A percentile compares a stretch with the other conserved stretches of the same genome.
These are phyloP conservation scores for Halcyon senegalensis DNA, from an alignment of 2,113 vertebrate species.

Conservation along the genomic window DNA sequence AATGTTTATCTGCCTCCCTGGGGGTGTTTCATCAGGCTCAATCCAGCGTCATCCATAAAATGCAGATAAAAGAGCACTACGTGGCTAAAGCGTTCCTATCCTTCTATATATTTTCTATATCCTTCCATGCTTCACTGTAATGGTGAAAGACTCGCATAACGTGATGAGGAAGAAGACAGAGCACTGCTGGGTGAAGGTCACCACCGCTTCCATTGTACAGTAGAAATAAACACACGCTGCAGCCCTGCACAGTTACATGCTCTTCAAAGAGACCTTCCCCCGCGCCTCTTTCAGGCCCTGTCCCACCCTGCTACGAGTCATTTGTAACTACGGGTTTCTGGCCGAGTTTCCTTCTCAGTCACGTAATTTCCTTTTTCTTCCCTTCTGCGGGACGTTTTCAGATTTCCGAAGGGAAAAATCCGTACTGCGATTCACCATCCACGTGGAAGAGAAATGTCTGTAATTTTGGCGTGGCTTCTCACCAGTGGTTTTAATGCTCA, in stretches of 20 bases:
- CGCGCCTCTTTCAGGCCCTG: not conserved
- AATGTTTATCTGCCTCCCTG: not conserved
- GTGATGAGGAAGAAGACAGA: not conserved
- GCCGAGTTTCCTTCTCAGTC: constrained; percentile 2
- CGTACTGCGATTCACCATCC: not conserved
- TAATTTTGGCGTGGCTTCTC: not conserved
- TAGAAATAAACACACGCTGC: constrained; percentile 30
- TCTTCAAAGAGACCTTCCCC: constrained; percentile 39
- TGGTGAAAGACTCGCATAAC: not conserved
- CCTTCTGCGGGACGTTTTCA: not conserved
- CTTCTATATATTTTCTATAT: not conserved
- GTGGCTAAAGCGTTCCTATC: not conserved
- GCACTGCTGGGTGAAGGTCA: not conserved
- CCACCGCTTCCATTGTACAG: not conserved
- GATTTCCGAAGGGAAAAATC: constrained; percentile 6
- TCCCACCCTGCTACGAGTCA: constrained; percentile 25
- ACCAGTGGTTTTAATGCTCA: not conserved
- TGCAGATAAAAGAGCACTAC: not conserved
- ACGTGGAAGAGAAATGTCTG: not conserved
- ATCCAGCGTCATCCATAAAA: not conserved
- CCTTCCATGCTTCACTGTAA: not conserved
- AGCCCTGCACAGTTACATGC: not conserved
- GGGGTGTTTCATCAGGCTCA: not conserved
- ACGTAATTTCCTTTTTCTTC: constrained; percentile 22
- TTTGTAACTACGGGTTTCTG: constrained; percentile 31